Evolutionary conservation across 2,113 vertebrate species (phyloP).

Genomic region (Candoia aspera): DNA sequence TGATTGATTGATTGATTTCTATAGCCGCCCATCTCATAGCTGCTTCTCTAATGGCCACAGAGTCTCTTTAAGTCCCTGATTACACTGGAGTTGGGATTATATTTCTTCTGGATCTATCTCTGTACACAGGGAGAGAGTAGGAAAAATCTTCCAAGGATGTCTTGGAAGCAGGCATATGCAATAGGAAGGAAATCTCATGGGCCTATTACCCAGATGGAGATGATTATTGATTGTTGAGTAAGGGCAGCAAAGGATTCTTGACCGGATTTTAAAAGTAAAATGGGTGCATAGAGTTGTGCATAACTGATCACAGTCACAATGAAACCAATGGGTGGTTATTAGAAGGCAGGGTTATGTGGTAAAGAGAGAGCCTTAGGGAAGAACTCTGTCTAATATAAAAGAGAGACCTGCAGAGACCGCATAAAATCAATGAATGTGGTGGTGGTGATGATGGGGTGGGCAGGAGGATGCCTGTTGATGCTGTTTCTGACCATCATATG

Average conservation of each 20-base stretch:
- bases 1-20: too few species aligned
- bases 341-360: neutral
- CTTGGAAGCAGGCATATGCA: neutral
- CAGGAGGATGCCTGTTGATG: neutral
- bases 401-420: accelerated
- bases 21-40: too few species aligned
- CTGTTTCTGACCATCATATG: neutral
- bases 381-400: constrained; percentile 1
- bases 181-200: constrained; percentile 34
- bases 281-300: neutral
- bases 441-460: neutral
- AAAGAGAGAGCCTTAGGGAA: accelerated
- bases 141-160: neutral
- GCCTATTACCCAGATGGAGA: neutral
- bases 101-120: constrained; percentile 9
- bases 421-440: neutral
- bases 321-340: constrained; percentile 3
- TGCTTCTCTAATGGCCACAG: neutral
- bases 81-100: neutral
- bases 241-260: constrained; percentile 16
- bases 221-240: constrained; percentile 1
- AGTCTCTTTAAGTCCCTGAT: neutral
- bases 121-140: neutral
- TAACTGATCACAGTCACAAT: neutral
- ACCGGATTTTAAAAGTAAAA: neutral